Base-by-base conservation (phyloP, 1,140 invertebrate genomes). In the Drosophila nigromelanica region DNA sequence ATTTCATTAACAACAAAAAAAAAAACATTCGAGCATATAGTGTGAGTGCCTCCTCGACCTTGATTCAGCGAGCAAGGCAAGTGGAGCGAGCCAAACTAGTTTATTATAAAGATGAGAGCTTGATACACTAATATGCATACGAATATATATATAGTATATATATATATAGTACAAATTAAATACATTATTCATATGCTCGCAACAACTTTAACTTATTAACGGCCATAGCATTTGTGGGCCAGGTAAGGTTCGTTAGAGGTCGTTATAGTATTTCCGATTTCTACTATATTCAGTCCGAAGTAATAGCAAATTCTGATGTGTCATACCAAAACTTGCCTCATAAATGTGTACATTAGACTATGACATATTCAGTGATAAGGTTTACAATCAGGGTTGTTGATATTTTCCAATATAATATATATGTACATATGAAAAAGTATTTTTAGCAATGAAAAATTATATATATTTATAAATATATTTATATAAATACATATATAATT, bases 41-140 rank as follows among this genome's bases (percentile, higher is more conserved):
- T 30, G 21, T 7, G 45, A 24, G 11, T 56, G 52, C 37, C 45
- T 51, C 35, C 54, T 59, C 35, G 64, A 59, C 64, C 64, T 59
- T 67, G 35, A 67, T 67, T 60, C 47, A 33, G 27, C 39, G 37
- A 68, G 51, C 8, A 51, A 42, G 64, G 56, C 47, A 60, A 68
- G 21, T 51, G 15, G 35, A 40, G 27, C 64, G 11, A 42, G 52
- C 45, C 39, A 54, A 63, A 55, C 67, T 48, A 48, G 59, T 70
- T 63, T 47, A 24, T 8, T 12, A 8, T 35, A 5, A 47, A 15
- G 37, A 51, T 60, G 48, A 43, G 48, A 24, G 37, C 8, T 27
- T 7, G 10, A 48, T 66, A 27, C 24, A 35, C 7, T 15, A 30
- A 18, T 21, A 18, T 30, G 24, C 11, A 14, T 27, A 24, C 8